Evolutionary conservation across 2,888 invertebrate genomes (phyloP).

Genomic region (Autographa pulchrina): DNA sequence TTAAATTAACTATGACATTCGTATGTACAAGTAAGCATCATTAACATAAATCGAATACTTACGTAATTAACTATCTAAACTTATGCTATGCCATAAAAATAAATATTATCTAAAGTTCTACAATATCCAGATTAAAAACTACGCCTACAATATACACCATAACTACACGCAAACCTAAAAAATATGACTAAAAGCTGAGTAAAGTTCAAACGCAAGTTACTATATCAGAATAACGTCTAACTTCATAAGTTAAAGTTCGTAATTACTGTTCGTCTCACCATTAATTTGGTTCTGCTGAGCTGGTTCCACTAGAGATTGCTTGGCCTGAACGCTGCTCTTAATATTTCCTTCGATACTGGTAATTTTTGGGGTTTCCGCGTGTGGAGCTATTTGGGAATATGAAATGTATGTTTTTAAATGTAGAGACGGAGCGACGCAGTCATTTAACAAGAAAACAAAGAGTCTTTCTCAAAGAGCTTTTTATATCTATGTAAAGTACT

Average conservation of each 20-base stretch:
- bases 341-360: slow-evolving; percentile 18
- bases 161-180: neutral
- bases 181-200: neutral
- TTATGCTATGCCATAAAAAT: too few species aligned
- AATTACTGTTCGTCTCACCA: slow-evolving; percentile 33
- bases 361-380: slow-evolving; percentile 15
- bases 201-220: neutral
- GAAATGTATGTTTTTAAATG: neutral
- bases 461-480: too few species aligned
- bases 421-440: neutral
- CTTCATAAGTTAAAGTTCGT: slow-evolving; percentile 4
- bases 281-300: slow-evolving; percentile 24
- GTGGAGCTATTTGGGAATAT: slow-evolving; percentile 6
- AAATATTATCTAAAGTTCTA: too few species aligned
- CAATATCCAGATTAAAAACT: neutral
- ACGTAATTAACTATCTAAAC: too few species aligned
- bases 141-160: neutral
- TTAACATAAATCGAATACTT: too few species aligned
- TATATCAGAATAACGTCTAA: neutral
- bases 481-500: too few species aligned
- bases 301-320: slow-evolving; percentile 30
- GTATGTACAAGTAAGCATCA: too few species aligned
- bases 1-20: too few species aligned
- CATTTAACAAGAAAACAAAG: neutral
- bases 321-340: slow-evolving; percentile 34